Base-by-base conservation (phyloP, 2,113 vertebrate species). In the Aphyosemion australe region DNA sequence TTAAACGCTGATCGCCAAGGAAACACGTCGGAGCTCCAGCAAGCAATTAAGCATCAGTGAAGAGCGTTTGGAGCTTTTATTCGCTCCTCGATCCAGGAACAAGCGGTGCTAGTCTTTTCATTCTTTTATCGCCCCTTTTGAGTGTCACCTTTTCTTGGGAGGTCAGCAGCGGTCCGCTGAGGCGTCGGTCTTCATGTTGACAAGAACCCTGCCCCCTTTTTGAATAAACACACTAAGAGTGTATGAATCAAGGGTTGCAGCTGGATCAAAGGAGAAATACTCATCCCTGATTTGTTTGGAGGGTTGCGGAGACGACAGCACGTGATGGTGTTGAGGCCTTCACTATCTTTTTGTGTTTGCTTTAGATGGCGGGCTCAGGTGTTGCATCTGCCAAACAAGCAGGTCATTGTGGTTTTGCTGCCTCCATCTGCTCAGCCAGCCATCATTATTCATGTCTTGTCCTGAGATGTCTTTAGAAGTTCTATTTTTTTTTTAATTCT, bases 361-460 rank as follows among this genome's bases (percentile, higher is more conserved):
- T 19, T 72, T 60, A 76, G 59, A 71, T 71, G 60, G 51, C 13
- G 74, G 68, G 66, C 66, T 88, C 78, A 82, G 83, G 80, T 91
- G 82, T 82, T 82, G 69, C 71, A 67, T 76, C 84, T 87, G 80
- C 66, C 79, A 84, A 83, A 76, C 73, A 84, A 77, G 79, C 84
- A 76, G 76, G 80, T 80, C 80, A 74, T 63, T 78, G 80, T 84
- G 66, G 76, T 78, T 65, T 66, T 49, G 73, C 62, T 52, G 80
- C 80, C 77, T 65, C 76, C 84, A 62, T 80, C 81, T 86, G 82
- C 73, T 58, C 57, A n/a, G 51, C 21, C 32, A 61, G 67, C 31
- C 34, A 65, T 61, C 54, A 76, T 63, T 76, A 61, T 50, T 79
- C 57, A 58, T 21, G 32, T 47, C 37, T 45, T 21, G 37, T 20